phyloP scores from a whole-genome alignment of 1,140 invertebrate species.

The Telenomus remus region DNA sequence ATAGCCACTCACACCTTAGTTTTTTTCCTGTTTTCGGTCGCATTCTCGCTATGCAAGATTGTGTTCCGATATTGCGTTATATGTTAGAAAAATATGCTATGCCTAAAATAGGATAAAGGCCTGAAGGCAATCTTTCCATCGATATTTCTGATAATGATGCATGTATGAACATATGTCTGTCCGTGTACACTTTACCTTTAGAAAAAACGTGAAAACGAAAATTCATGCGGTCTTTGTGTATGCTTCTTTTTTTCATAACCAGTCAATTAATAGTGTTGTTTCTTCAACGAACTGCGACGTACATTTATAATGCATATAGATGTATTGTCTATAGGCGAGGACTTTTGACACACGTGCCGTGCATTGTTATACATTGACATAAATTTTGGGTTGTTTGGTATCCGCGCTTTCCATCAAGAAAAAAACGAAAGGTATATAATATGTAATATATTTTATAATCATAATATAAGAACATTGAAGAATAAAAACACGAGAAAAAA shows the following conservation, averaged over 20 bases:
- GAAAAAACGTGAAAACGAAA: constrained; percentile 34
- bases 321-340: constrained; percentile 53
- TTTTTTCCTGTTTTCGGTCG: constrained; percentile 58
- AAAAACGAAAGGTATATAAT: constrained; percentile 33
- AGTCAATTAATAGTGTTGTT: too few species aligned
- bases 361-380: constrained; percentile 20
- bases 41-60: constrained; percentile 70
- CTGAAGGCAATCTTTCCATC: constrained; percentile 73
- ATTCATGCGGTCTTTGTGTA: background rate
- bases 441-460: constrained; percentile 39
- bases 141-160: constrained; percentile 70
- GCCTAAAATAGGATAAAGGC: constrained; percentile 76
- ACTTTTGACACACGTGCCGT: constrained; percentile 37
- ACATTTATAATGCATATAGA: constrained; percentile 42
- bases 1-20: constrained; percentile 50
- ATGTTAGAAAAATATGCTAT: constrained; percentile 77
- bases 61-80: constrained; percentile 71
- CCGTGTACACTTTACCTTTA: constrained; percentile 15
- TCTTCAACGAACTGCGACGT: constrained; percentile 35
- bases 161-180: constrained; percentile 41
- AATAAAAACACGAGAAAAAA: constrained; percentile 38
- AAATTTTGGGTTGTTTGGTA: constrained; percentile 3
- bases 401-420: background rate
- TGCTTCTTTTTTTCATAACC: too few species aligned
- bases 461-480: constrained; percentile 41